These are phyloP conservation scores for Leptocoma aspasia DNA, from an alignment of 2,113 vertebrate genomes.

Conservation along the genomic window DNA sequence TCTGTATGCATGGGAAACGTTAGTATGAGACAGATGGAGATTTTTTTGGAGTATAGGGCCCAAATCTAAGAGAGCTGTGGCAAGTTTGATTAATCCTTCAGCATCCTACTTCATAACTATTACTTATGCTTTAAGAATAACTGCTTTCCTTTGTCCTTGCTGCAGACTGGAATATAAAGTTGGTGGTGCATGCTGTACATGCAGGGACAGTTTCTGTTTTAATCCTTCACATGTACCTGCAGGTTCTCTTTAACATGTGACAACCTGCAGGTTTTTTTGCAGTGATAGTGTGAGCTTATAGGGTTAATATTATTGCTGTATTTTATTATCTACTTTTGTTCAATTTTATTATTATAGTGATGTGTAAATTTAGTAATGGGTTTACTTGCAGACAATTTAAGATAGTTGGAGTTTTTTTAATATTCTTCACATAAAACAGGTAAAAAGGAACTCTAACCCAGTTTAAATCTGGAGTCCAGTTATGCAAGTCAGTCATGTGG, in stretches of 20 bases:
- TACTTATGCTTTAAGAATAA: neutral
- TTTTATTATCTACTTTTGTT: neutral
- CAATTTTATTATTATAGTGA: neutral
- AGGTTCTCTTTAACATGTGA: neutral
- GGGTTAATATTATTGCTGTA: neutral
- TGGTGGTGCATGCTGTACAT: neutral
- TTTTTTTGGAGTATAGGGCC: neutral
- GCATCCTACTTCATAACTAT: neutral
- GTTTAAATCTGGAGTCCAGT: neutral
- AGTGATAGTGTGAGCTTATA: neutral
- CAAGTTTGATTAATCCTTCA: neutral
- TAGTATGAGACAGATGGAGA: neutral
- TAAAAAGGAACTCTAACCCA: neutral
- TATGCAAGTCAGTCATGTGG: neutral
- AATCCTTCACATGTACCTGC: neutral
- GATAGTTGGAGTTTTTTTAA: rapidly evolving
- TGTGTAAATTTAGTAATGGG: neutral
- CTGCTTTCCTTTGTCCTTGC: neutral
- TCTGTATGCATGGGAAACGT: neutral
- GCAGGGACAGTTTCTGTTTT: neutral
- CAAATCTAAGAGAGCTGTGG: neutral
- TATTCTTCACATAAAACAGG: neutral
- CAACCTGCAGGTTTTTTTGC: neutral
- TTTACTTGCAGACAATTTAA: neutral
- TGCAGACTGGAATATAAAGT: neutral